These are phyloP conservation scores for Lumbricus terrestris DNA, from an alignment of 2,888 invertebrate genomes.

Conservation along the genomic window DNA sequence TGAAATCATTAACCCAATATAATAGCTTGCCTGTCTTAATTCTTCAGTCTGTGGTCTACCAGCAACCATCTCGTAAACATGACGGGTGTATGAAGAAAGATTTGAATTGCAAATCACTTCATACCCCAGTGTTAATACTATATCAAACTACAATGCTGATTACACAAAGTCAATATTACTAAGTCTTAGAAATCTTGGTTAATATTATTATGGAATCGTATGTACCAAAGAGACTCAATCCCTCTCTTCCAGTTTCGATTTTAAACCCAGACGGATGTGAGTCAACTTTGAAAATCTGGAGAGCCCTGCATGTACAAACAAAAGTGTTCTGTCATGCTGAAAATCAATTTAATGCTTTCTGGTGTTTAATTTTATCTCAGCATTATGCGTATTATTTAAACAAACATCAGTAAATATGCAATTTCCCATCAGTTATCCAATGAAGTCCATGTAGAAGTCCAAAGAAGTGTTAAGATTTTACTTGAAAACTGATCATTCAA, in stretches of 20 bases:
- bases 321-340: background rate
- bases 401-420: background rate
- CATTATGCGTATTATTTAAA: background rate
- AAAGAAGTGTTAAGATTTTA: background rate
- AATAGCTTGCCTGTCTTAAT: too few species aligned
- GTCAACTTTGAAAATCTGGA: constrained; percentile 75
- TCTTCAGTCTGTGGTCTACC: too few species aligned
- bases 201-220: background rate
- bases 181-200: background rate
- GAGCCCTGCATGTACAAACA: constrained; percentile 57
- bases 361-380: background rate
- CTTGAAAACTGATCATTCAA: background rate
- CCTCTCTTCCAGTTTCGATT: constrained; percentile 69
- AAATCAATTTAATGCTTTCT: background rate
- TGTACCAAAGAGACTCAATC: constrained; percentile 70
- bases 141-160: too few species aligned
- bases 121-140: too few species aligned
- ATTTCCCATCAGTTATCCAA: background rate
- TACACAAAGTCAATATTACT: too few species aligned
- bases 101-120: too few species aligned
- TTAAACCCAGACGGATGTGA: constrained; percentile 76
- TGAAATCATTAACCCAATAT: too few species aligned
- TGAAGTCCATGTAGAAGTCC: background rate
- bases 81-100: too few species aligned
- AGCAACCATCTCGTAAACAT: too few species aligned